phyloP scores from a whole-genome alignment of 92 coral and sea anemone genomes.

The Porites evermanni region DNA sequence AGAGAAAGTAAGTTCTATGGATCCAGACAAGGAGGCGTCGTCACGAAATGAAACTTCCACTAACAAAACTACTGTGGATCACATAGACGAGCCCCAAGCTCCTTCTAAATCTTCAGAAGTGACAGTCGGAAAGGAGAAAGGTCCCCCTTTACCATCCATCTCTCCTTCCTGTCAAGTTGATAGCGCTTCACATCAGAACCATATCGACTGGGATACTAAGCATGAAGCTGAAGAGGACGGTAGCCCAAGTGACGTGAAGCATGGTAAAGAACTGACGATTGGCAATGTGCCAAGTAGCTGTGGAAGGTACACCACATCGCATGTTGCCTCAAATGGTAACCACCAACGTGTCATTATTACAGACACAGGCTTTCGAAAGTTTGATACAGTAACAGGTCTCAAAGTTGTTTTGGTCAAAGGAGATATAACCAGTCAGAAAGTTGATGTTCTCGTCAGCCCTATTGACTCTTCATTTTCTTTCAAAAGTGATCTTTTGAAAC shows the following conservation, averaged over 20 bases:
- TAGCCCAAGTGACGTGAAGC: background rate
- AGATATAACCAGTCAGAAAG: conserved; percentile 64
- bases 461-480: conserved; percentile 63
- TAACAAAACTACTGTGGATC: too few relatives aligned
- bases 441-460: conserved; percentile 76
- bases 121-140: background rate
- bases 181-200: background rate
- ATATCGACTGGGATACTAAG: background rate
- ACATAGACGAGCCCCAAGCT: background rate
- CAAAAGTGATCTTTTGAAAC: conserved; percentile 60
- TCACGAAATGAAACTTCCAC: background rate
- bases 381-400: conserved; percentile 10
- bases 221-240: background rate
- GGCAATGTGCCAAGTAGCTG: background rate
- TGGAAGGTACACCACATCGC: too few relatives aligned
- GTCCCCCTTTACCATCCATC: background rate
- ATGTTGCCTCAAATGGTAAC: background rate
- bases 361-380: background rate
- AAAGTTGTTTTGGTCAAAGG: conserved; percentile 43
- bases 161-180: background rate
- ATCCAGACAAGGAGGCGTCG: background rate
- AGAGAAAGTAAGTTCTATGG: background rate
- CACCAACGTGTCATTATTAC: background rate
- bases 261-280: background rate
- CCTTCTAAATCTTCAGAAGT: background rate